Percentiles rank a stretch among this genome's conserved stretches.
phyloP scores from a whole-genome alignment of 2,797 vertebrate genomes.

The Presbytis comata region DNA sequence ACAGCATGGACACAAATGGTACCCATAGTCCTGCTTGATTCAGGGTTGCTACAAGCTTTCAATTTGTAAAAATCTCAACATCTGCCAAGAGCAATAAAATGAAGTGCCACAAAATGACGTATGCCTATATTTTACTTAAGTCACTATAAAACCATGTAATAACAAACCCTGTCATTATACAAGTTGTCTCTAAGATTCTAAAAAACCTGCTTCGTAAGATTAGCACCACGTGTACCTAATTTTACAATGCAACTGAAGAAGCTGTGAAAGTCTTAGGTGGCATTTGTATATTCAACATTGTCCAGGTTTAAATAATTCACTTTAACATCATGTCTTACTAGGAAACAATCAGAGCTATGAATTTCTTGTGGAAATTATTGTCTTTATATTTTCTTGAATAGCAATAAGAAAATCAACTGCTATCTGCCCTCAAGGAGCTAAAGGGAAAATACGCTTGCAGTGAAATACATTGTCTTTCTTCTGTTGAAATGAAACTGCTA shows the following conservation, averaged over 20 bases:
- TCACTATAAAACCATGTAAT: background rate
- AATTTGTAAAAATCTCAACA: background rate
- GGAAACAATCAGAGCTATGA: background rate
- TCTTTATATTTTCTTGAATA: constrained; percentile 27
- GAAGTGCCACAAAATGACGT: background rate
- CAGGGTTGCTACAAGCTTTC: background rate
- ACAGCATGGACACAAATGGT: background rate
- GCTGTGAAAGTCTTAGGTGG: too few relatives aligned
- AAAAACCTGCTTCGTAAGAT: background rate
- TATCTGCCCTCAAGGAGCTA: background rate
- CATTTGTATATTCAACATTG: background rate
- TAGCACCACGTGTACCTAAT: background rate
- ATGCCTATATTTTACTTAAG: background rate
- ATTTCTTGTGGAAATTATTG: constrained; percentile 5
- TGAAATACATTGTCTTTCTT: constrained; percentile 45
- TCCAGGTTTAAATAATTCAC: background rate
- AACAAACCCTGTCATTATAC: background rate
- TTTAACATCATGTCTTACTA: background rate
- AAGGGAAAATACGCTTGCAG: background rate
- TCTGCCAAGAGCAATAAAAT: background rate
- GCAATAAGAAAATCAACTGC: constrained; percentile 41
- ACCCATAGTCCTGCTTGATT: background rate
- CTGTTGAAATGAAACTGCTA: constrained; percentile 56
- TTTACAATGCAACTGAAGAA: background rate
- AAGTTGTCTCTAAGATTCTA: background rate